Percentiles rank a stretch among this genome's conserved stretches.
Evolutionary conservation across 1,140 invertebrate species (phyloP).

Genomic region (Tachypleus tridentatus): DNA sequence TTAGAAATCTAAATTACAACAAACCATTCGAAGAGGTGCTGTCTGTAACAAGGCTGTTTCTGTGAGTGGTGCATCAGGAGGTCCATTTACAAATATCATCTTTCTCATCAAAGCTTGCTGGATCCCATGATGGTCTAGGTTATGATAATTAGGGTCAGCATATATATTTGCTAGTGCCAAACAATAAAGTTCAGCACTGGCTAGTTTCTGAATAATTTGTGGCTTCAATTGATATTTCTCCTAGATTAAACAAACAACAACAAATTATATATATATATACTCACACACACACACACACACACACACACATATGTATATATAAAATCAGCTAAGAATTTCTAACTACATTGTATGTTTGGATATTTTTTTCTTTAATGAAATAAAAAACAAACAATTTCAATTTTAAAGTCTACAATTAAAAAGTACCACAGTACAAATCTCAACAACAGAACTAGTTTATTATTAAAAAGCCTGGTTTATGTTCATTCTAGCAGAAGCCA

Average conservation of each 20-base stretch:
- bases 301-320: too few species aligned
- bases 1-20: slow-evolving; percentile 23
- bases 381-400: too few species aligned
- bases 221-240: slow-evolving; percentile 52
- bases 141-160: slow-evolving; percentile 87
- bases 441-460: too few species aligned
- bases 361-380: too few species aligned
- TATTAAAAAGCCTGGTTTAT: too few species aligned
- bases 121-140: slow-evolving; percentile 78
- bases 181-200: slow-evolving; percentile 94
- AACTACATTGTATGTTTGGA: too few species aligned
- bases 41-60: slow-evolving; percentile 92
- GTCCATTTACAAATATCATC: slow-evolving; percentile 72
- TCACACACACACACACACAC: too few species aligned
- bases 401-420: too few species aligned
- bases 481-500: too few species aligned
- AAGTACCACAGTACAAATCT: too few species aligned
- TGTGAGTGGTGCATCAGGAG: slow-evolving; percentile 71
- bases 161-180: slow-evolving; percentile 89
- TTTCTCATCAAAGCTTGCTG: slow-evolving; percentile 76
- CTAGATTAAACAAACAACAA: slow-evolving; percentile 4
- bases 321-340: too few species aligned
- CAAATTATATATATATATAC: too few species aligned
- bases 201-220: slow-evolving; percentile 74
- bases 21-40: slow-evolving; percentile 85